A percentile compares a stretch with the other conserved stretches of the same genome.
Conservation (phyloP, 2,888 invertebrate species). For the Drosophila kanekoi region DNA sequence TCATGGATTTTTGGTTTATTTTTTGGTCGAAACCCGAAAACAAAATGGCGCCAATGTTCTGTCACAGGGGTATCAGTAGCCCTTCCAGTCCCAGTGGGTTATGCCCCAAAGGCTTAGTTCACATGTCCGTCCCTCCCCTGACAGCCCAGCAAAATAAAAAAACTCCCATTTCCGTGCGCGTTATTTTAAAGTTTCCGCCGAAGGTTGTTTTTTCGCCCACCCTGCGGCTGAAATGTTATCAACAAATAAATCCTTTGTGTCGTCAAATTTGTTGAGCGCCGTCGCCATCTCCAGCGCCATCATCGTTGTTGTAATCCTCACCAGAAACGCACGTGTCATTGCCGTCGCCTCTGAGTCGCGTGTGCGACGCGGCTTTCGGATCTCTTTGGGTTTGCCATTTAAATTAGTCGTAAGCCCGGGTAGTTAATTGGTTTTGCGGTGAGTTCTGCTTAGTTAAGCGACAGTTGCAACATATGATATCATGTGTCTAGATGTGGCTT, state of each 20-base stretch:
- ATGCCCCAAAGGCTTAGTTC: conserved; percentile 74
- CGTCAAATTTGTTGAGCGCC: conserved; percentile 81
- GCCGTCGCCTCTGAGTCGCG: conserved; percentile 51
- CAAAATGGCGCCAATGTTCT: conserved; percentile 76
- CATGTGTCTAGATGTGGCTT: not conserved
- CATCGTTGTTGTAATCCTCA: conserved; percentile 63
- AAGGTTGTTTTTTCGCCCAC: conserved; percentile 28
- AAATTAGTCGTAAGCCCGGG: conserved; percentile 82
- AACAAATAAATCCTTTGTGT: conserved; percentile 83
- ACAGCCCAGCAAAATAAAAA: conserved; percentile 10
- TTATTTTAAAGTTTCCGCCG: conserved; percentile 70
- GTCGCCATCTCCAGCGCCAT: conserved; percentile 36
- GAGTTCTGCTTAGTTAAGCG: conserved; percentile 8
- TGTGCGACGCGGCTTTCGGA: conserved; percentile 45
- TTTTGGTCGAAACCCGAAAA: conserved; percentile 40
- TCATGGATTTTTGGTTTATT: conserved; percentile 81
- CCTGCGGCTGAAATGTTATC: conserved; percentile 64
- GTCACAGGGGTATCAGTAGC: conserved; percentile 23
- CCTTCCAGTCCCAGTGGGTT: conserved; percentile 37
- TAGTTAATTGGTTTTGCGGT: conserved; percentile 76
- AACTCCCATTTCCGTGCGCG: conserved; percentile 39
- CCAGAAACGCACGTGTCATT: conserved; percentile 71
- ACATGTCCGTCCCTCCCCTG: conserved; percentile 51
- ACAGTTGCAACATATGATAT: conserved; percentile 14
- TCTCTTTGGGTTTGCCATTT: conserved; percentile 63